A percentile compares a stretch with the other conserved stretches of the same genome.
phyloP scores from a whole-genome alignment of 1,140 invertebrate genomes.

The Centruroides sculpturatus region DNA sequence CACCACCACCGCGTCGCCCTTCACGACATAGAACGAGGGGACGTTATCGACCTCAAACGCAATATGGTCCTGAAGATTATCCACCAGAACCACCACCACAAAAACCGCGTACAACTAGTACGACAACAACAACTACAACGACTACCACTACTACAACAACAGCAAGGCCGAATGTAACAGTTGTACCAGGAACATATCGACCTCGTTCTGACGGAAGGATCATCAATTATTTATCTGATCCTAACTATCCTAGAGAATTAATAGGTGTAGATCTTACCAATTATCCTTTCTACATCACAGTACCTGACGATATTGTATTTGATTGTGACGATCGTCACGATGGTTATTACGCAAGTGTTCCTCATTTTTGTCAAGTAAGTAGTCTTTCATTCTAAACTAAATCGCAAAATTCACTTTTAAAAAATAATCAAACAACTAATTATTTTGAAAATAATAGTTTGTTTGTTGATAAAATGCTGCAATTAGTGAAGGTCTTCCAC shows the following conservation, averaged over 20 bases:
- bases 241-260: conserved; percentile 73
- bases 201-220: conserved; percentile 34
- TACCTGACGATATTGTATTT: conserved; percentile 70
- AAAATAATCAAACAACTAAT: background rate
- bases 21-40: background rate
- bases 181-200: conserved; percentile 12
- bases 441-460: too few species aligned
- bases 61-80: conserved; percentile 1
- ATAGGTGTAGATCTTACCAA: conserved; percentile 71
- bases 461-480: background rate
- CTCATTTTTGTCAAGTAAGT: conserved; percentile 73
- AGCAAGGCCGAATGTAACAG: background rate
- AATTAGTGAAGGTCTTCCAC: background rate
- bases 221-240: conserved; percentile 78
- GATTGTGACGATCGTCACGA: conserved; percentile 79
- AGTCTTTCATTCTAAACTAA: background rate
- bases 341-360: conserved; percentile 80
- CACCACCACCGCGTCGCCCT: too few species aligned
- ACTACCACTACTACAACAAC: background rate
- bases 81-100: conserved; percentile 14
- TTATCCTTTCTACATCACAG: conserved; percentile 73
- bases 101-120: background rate
- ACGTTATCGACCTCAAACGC: background rate
- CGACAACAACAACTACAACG: conserved; percentile 10
- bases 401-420: background rate